A percentile compares a stretch with the other conserved stretches of the same genome.
Evolutionary conservation across 2,113 vertebrate genomes (phyloP).

Genomic region (Percina caprodes): DNA sequence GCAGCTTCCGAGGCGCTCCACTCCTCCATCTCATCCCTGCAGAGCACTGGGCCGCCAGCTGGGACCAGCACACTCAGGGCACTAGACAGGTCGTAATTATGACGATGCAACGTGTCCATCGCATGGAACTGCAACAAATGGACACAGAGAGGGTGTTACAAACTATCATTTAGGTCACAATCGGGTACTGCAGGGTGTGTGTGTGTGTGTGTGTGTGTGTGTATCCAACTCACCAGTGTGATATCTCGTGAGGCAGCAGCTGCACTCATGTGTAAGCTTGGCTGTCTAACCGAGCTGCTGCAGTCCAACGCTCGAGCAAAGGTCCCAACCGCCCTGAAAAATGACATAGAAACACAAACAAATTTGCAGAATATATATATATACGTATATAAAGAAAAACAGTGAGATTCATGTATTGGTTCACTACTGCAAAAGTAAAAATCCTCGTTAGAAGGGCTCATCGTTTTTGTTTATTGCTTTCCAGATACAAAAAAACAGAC

Average conservation of each 20-base stretch:
- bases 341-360: neutral
- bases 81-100: constrained; percentile 94
- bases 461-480: neutral
- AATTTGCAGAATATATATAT: neutral
- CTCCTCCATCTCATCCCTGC: constrained; percentile 98
- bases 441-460: neutral
- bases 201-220: neutral
- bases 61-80: constrained; percentile 95
- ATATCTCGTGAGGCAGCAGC: constrained; percentile 97
- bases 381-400: too few species aligned
- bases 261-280: constrained; percentile 98
- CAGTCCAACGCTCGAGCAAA: constrained; percentile 97
- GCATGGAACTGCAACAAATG: constrained; percentile 89
- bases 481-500: neutral
- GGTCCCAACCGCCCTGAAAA: constrained; percentile 92
- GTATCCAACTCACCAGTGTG: constrained; percentile 89
- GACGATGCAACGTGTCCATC: constrained; percentile 95
- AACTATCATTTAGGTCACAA: neutral
- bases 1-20: constrained; percentile 98
- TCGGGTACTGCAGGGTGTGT: neutral
- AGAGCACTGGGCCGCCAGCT: constrained; percentile 94
- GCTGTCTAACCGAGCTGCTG: constrained; percentile 96
- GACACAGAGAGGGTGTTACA: neutral
- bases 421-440: neutral
- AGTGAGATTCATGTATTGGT: neutral